Evolutionary conservation across 2,888 invertebrate species (phyloP), one percentile per base, ranked within the genome.

Genomic region (Chaitophorus viminalis): DNA sequence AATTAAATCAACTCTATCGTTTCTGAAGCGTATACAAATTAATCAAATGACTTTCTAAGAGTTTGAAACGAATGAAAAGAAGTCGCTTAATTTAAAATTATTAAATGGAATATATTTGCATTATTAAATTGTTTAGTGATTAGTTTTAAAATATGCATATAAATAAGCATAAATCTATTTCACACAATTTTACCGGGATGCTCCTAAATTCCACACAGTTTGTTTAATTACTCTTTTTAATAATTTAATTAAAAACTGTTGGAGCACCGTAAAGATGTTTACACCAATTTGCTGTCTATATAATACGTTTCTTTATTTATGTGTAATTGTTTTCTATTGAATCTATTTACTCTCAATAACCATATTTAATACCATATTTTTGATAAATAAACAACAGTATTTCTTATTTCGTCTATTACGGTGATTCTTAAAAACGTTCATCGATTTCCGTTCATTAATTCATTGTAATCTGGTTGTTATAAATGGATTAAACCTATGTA

Each of bases 221-320:
- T 29, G 5, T 29, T 36, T 39, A 31, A 29, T 36, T 39, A 25
- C n/a, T 39, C 29, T 31, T 25, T 52, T 31, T 52, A 8, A 31
- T 72, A 33, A 33, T 82, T 33, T 33, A 70, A 82, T 82, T 82
- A 52, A 72, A 68, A 82, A 52, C 39, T 3, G 31, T 82, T n/a
- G 82, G 21, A 14, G 33, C 46, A 25, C 25, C 68, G 29, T 31
- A 72, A 82, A 82, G 46, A 5, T 1, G 33, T 70, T 52, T 17
- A 52, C 21, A 31, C 25, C 8, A 8, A 29, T 70, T 46, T 21
- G 14, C 21, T 21, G 25, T 3, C 36, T 17, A 17, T 17, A 60
- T 39, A 9, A 39, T 60, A 60, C 1, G 21, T 25, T 6, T 5
- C 6, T 21, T 60, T 21, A 60, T 60, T 60, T 25, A 25, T 60